Percentiles rank a stretch among this genome's conserved stretches.
Conservation (phyloP, 2,113 vertebrate species). For the Cottus gobio region DNA sequence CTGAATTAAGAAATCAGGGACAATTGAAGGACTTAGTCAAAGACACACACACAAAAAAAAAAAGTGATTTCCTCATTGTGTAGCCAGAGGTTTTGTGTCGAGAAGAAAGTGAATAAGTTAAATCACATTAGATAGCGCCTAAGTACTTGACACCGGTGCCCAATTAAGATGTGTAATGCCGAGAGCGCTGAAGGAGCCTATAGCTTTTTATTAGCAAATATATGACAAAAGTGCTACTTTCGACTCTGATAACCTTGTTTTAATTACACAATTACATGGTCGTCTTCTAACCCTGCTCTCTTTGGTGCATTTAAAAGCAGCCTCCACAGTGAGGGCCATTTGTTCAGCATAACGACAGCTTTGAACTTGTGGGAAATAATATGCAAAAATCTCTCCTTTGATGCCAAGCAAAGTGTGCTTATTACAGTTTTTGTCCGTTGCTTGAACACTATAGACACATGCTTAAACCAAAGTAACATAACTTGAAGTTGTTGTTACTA, state of each 20-base stretch:
- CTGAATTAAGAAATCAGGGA: constrained; percentile 47
- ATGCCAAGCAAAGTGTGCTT: constrained; percentile 75
- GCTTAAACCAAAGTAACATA: too few species aligned
- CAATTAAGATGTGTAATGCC: constrained; percentile 53
- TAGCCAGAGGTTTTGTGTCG: constrained; percentile 11
- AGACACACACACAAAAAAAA: constrained; percentile 14
- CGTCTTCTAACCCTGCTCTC: constrained; percentile 37
- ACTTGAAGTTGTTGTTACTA: too few species aligned
- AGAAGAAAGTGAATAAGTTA: constrained; percentile 54
- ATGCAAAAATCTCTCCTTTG: constrained; percentile 74
- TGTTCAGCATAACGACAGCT: constrained; percentile 68
- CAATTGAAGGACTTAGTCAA: constrained; percentile 33
- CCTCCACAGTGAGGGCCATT: constrained; percentile 57
- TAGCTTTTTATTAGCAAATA: constrained; percentile 53
- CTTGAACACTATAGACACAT: too few species aligned
- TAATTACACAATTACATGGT: constrained; percentile 60
- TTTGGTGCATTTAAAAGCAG: constrained; percentile 59
- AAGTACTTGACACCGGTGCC: constrained; percentile 44
- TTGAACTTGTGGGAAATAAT: constrained; percentile 72
- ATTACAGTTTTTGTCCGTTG: too few species aligned
- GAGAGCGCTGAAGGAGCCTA: constrained; percentile 16
- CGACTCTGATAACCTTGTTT: constrained; percentile 68
- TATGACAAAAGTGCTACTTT: constrained; percentile 41
- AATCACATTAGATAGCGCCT: constrained; percentile 50
- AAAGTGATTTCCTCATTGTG: constrained; percentile 25